Evolutionary conservation across 2,888 invertebrate species (phyloP), one percentile per base, ranked within the genome.

Genomic region (Machimus rusticus): DNA sequence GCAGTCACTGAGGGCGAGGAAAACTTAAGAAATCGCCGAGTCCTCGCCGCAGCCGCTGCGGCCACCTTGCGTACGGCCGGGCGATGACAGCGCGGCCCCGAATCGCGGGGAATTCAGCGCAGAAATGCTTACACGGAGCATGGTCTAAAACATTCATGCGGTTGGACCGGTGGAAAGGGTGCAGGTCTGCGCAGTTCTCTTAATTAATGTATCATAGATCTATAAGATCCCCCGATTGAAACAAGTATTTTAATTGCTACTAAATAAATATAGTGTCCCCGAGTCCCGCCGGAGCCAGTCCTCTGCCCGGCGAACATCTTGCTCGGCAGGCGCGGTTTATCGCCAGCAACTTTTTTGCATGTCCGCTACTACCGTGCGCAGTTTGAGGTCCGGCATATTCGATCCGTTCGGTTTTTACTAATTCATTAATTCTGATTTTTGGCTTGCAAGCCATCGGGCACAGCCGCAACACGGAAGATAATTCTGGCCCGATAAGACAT

Each of bases 181-280:
- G 31, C 31, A 74, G 46, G 28, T 87, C 51, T 88, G 88, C 23
- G 87, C 78, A 86, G 86, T 88, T 84, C 88, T 88, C 88, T 88
- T 88, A 88, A 88, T 88, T 88, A 88, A 88, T 88, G 88, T 88
- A 88, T 88, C 88, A 86, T 14, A 76, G 88, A 88, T 88, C 88
- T 86, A 87, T 87, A 78, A 88, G 88, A 88, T 88, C 84, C 46
- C 46, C 79, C 46, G 87, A 87, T 87, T 87, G 87, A 55, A 87
- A 87, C 84, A 84, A 87, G 87, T 87, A 87, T 84, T 87, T 87
- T 87, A 87, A 87, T 87, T 87, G 87, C 87, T 87, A 55, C 57
- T 87, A 84, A 87, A 87, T 87, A 84, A 87, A 87, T 87, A 87
- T 87, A 86, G 79, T 81, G 57, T 28, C 34, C 78, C 66, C 16